Conservation (phyloP, 2,888 invertebrate genomes). For the Caenorhabditis zanzibari region DNA sequence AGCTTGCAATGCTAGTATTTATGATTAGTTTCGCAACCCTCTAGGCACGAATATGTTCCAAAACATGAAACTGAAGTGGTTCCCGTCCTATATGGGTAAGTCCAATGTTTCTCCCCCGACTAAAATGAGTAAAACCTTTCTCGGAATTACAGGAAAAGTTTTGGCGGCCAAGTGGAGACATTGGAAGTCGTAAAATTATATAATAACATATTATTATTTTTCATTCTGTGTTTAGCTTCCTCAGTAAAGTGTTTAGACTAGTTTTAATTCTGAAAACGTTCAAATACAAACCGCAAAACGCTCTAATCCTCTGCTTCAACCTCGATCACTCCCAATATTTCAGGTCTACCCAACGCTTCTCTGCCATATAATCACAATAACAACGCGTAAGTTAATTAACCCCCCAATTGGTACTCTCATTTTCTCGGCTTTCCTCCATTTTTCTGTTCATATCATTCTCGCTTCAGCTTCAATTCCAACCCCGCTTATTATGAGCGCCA, state of each 20-base stretch:
- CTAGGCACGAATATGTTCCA: slow-evolving; percentile 52
- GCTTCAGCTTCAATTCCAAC: slow-evolving; percentile 69
- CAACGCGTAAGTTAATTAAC: slow-evolving; percentile 64
- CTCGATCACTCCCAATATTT: slow-evolving; percentile 50
- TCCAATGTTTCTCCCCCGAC: slow-evolving; percentile 1
- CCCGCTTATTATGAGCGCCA: slow-evolving; percentile 62
- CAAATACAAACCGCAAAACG: neutral
- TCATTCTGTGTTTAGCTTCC: neutral
- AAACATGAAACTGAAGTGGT: slow-evolving; percentile 62
- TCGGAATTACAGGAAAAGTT: slow-evolving; percentile 52
- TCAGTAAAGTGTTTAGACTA: slow-evolving; percentile 14
- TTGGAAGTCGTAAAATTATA: slow-evolving; percentile 38
- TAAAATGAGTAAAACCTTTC: neutral
- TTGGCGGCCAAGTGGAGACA: slow-evolving; percentile 47
- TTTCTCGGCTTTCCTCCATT: neutral
- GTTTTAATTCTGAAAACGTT: too few relatives aligned
- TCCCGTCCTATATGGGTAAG: slow-evolving; percentile 59
- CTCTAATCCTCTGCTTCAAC: slow-evolving; percentile 37
- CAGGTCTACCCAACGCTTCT: slow-evolving; percentile 64
- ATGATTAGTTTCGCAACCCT: slow-evolving; percentile 28
- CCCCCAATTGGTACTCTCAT: neutral
- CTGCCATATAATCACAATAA: slow-evolving; percentile 65
- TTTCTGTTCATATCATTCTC: slow-evolving; percentile 12
- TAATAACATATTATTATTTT: neutral
- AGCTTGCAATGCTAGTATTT: neutral